These are phyloP conservation scores for Poeciliopsis presidionis DNA, from an alignment of 2,797 vertebrate species.

Conservation along the genomic window DNA sequence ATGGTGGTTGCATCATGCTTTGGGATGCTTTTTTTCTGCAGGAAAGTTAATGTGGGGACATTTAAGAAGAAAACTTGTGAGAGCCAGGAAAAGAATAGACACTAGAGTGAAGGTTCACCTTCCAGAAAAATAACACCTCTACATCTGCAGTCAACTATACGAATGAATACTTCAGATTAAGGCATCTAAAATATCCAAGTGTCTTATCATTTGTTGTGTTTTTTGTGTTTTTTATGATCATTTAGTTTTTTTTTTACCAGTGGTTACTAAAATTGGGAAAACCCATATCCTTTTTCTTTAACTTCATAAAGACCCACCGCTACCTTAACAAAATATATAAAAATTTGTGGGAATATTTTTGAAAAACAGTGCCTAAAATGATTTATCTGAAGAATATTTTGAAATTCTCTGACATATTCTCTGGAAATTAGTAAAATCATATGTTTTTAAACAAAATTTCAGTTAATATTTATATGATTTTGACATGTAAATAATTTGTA, in stretches of 20 bases:
- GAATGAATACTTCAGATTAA: not conserved
- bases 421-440: not conserved
- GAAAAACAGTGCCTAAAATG: not conserved
- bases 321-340: not conserved
- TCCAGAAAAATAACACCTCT: not conserved
- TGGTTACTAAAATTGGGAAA: not conserved
- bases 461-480: not conserved
- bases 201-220: not conserved
- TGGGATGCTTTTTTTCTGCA: not conserved
- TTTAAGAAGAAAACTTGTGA: not conserved
- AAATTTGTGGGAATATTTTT: not conserved
- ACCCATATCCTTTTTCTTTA: not conserved
- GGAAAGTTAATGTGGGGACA: not conserved
- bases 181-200: not conserved
- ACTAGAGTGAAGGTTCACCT: not conserved
- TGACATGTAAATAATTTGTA: not conserved
- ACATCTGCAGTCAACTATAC: not conserved
- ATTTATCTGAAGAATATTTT: not conserved
- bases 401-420: not conserved
- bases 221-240: not conserved
- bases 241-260: not conserved
- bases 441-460: not conserved
- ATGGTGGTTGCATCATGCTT: not conserved
- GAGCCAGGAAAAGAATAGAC: not conserved
- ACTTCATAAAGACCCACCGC: not conserved